Base-by-base conservation (phyloP, 2,888 invertebrate genomes). In the Conistra vaccinii region DNA sequence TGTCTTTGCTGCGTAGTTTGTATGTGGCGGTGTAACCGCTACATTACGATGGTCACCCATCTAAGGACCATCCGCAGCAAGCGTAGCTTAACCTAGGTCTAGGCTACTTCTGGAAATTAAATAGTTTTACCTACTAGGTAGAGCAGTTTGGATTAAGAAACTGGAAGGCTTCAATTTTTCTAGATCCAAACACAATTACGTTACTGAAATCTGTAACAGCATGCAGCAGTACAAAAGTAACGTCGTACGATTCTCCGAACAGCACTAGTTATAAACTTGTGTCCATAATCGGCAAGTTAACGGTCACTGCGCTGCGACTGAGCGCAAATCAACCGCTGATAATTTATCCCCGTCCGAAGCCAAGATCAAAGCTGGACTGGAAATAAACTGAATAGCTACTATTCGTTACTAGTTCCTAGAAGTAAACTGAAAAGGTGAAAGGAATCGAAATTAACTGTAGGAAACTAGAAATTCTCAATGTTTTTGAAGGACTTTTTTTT, bases 361-460 rank as follows among this genome's bases (percentile, higher is more conserved):
- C 51, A 65, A 81, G 80, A 81, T 81, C 80, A 81, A 81, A 81
- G 77, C 55, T 48, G 53, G 4, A 55, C 45, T 60, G 23, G 17
- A 72, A 66, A 69, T 80, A 55, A 17, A 61, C 60, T 53, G 57
- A 29, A 76, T 57, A 55, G n/a, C 42, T 74, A 23, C 7, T 45
- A 60, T 39, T 10, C 10, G 39, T 9, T 39, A 39, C 39, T 2
- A 39, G 0, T 69, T 53, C n/a, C 51, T 45, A 35, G 45, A 35
- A 48, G 12, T 35, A 14, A 67, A 17, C 17, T 23, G 17, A 23
- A 58, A n/a, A 10, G 23, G 0, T 1, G 3, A 20, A 67, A 23
- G 12, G 32, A 42, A 67, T 14, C 6, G 14, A 51, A 76, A 76
- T 60, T 66, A 53, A 42, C 9, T 26, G 3, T 2, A 26, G 14